phyloP scores from a whole-genome alignment of 2,888 invertebrate species.

The Lampropteryx suffumata region DNA sequence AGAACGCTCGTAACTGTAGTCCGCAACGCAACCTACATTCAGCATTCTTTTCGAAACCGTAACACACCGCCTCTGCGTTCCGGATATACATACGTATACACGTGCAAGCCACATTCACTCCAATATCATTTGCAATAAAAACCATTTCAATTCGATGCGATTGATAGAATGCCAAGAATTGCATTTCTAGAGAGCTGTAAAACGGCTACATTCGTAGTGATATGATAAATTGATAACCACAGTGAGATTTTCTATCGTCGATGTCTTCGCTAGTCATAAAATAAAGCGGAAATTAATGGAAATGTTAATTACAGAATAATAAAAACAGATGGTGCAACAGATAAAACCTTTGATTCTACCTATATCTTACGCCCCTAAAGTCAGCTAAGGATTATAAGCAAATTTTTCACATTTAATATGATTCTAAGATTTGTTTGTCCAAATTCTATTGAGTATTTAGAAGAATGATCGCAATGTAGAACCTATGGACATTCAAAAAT shows the following conservation, averaged over 20 bases:
- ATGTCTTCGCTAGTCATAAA: constrained; percentile 5
- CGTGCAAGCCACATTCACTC: constrained; percentile 68
- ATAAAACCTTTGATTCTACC: too few relatives aligned
- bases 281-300: constrained; percentile 5
- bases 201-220: constrained; percentile 57
- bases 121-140: constrained; percentile 67
- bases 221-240: constrained; percentile 57
- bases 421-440: too few relatives aligned
- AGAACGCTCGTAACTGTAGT: constrained; percentile 76
- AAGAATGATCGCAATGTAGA: too few relatives aligned
- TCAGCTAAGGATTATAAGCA: too few relatives aligned
- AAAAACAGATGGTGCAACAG: too few relatives aligned
- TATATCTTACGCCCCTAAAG: too few relatives aligned
- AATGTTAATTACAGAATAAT: not conserved
- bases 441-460: too few relatives aligned
- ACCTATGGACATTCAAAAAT: too few relatives aligned
- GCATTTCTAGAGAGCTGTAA: constrained; percentile 76
- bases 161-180: constrained; percentile 60
- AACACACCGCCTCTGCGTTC: constrained; percentile 79
- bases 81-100: constrained; percentile 58
- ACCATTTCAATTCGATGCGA: constrained; percentile 58
- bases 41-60: constrained; percentile 82
- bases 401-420: too few relatives aligned
- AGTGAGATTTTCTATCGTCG: constrained; percentile 18
- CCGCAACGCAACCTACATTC: constrained; percentile 80